These are phyloP conservation scores for Drosophila dunni DNA, from an alignment of 1,140 invertebrate genomes.

Conservation along the genomic window DNA sequence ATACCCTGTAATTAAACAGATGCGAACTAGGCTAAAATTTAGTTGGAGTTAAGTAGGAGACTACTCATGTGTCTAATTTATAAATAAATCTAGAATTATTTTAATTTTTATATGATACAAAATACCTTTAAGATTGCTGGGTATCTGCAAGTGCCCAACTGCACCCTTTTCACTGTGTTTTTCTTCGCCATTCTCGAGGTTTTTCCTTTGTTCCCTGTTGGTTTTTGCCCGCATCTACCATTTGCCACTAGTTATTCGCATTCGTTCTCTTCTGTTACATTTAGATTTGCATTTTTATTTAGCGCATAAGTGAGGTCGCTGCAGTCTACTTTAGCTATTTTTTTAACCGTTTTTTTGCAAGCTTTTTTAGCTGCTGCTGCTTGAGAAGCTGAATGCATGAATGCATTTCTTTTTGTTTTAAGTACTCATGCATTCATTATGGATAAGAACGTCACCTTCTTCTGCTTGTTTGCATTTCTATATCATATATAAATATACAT, in stretches of 20 bases:
- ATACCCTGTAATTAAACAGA: constrained; percentile 11
- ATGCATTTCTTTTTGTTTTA: constrained; percentile 56
- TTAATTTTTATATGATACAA: neutral
- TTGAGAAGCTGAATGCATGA: constrained; percentile 26
- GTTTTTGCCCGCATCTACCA: constrained; percentile 26
- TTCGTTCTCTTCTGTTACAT: constrained; percentile 61
- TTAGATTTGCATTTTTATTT: constrained; percentile 83
- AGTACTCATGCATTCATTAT: constrained; percentile 47
- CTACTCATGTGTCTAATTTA: too few relatives aligned
- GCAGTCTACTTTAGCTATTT: constrained; percentile 50
- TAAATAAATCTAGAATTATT: neutral
- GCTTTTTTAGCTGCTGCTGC: constrained; percentile 25
- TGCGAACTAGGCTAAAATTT: neutral
- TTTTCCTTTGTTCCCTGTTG: constrained; percentile 45
- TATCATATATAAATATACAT: neutral
- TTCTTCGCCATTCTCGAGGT: constrained; percentile 22
- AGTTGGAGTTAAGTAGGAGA: neutral
- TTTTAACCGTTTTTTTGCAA: constrained; percentile 12
- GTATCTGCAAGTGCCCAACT: neutral
- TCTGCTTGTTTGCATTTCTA: constrained; percentile 29
- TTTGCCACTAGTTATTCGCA: too few relatives aligned
- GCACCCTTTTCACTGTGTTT: neutral
- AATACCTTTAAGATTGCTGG: neutral
- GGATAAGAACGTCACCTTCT: constrained; percentile 30
- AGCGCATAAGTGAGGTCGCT: constrained; percentile 67